A percentile compares a stretch with the other conserved stretches of the same genome.
Conservation (phyloP, 2,888 invertebrate species). For the Polymixis flavicincta region DNA sequence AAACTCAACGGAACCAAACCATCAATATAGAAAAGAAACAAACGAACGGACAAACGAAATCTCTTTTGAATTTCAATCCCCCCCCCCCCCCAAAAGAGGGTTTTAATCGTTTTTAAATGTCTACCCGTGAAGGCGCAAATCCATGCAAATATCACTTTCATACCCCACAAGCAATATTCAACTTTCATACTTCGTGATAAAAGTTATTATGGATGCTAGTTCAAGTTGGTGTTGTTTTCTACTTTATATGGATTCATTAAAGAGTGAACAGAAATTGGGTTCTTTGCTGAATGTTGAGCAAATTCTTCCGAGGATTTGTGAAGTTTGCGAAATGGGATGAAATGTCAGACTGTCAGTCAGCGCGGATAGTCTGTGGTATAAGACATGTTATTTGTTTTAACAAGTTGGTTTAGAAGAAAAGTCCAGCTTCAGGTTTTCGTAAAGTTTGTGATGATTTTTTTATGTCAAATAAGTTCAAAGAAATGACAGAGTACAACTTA, state of each 20-base stretch:
- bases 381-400: constrained; percentile 43
- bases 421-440: neutral
- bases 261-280: constrained; percentile 51
- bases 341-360: constrained; percentile 48
- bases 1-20: constrained; percentile 51
- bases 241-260: constrained; percentile 65
- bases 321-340: constrained; percentile 38
- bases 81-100: constrained; percentile 64
- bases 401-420: constrained; percentile 6
- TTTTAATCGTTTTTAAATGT: constrained; percentile 75
- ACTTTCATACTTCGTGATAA: constrained; percentile 24
- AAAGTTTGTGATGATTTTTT: constrained; percentile 5
- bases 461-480: neutral
- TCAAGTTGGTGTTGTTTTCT: constrained; percentile 32
- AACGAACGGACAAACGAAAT: constrained; percentile 64
- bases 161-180: constrained; percentile 31
- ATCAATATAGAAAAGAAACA: constrained; percentile 55
- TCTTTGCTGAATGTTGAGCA: constrained; percentile 50
- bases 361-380: constrained; percentile 9
- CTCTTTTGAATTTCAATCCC: constrained; percentile 68
- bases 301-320: constrained; percentile 44
- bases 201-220: constrained; percentile 7
- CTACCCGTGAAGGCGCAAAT: constrained; percentile 61
- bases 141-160: constrained; percentile 32
- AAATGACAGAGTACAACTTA: neutral